These are phyloP conservation scores for Harmothoe impar DNA, from an alignment of 2,888 invertebrate genomes.

Conservation along the genomic window DNA sequence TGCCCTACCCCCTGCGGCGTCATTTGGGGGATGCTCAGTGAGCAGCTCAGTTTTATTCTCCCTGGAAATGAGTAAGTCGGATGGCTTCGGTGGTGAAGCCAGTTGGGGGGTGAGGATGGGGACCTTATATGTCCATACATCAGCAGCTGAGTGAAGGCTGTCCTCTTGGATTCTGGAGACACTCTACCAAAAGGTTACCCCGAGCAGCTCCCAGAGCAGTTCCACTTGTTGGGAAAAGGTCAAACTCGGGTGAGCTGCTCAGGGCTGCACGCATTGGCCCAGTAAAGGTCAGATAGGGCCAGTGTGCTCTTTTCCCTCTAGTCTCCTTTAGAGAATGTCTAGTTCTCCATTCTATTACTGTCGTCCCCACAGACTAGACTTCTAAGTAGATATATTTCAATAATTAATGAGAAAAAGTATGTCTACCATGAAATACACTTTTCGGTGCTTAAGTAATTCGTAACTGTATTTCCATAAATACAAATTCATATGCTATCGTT, in stretches of 20 bases:
- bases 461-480: too few relatives aligned
- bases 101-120: not conserved
- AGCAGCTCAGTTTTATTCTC: slow-evolving; percentile 34
- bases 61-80: slow-evolving; percentile 12
- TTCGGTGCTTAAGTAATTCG: too few relatives aligned
- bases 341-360: too few relatives aligned
- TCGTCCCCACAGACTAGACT: too few relatives aligned
- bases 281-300: not conserved
- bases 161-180: not conserved
- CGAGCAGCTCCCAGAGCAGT: not conserved
- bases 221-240: not conserved
- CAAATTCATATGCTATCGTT: too few relatives aligned
- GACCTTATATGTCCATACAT: not conserved
- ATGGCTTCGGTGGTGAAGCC: not conserved
- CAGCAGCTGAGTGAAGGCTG: not conserved
- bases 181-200: not conserved
- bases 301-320: not conserved
- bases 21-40: not conserved
- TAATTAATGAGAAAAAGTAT: too few relatives aligned
- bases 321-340: too few relatives aligned
- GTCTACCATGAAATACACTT: too few relatives aligned
- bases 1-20: not conserved
- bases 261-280: not conserved
- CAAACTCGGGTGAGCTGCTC: slow-evolving; percentile 14
- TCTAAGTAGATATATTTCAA: too few relatives aligned